Base-by-base conservation (phyloP, 1,140 invertebrate genomes). In the Camponotus vicinus region DNA sequence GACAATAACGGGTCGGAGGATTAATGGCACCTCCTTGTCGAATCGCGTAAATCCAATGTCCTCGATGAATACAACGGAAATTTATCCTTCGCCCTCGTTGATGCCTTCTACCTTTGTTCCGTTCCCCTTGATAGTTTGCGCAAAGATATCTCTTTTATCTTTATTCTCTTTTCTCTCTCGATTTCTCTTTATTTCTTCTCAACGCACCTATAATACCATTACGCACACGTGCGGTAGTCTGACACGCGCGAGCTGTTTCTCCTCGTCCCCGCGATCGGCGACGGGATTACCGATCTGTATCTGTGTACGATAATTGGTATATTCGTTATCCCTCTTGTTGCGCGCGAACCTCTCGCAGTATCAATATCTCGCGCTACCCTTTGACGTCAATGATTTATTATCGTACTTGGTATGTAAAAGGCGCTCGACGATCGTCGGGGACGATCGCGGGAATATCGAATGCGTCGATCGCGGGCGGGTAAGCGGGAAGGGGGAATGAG, bases 161-260 rank as follows among this genome's bases (percentile, higher is more conserved):
- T 55, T 40, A 27, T n/a, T 5, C 8, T n/a, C 40, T 69, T 32
- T 40, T 69, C 40, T 49, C 34, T 32, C 37, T 2, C 13, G 42
- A 9, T 32, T 2, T 88, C 27, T 34, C 7, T 49, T 49, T 49
- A 6, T 6, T 52, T 75, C 1, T 32, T 32, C 45, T 64, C 34
- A 21, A 15, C 37, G 63, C 59, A 52, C 11, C n/a, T 55, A 21
- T 11, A 18, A 32, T 64, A 61, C 32, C 27, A 55, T 75, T 55
- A 45, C 13, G 75, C 67, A 88, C 88, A 75, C 88, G 86, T 84
- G 78, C 61, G 37, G 40, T 8, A 32, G 18, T 32, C 52, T 85
- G 7, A 40, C 79, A 59, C 55, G 55, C 64, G 70, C 27, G 37
- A 75, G 37, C 37, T 18, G 34, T 71, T 63, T 55, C 70, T 52